Base-by-base conservation (phyloP, 92 coral and sea anemone genomes). In the Phenganax stokvisi region DNA sequence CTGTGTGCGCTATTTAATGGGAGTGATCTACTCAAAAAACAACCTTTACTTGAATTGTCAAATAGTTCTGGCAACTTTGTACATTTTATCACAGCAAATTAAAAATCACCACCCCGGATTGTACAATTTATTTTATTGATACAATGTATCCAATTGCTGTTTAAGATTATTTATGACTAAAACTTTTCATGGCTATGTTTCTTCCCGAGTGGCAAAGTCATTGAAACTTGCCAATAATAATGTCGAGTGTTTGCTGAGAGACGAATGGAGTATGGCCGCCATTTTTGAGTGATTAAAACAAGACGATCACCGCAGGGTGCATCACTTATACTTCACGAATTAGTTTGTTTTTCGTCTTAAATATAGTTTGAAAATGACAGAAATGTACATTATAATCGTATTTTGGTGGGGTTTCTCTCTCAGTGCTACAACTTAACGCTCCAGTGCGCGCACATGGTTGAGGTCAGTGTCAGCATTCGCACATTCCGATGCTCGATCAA, bases 261-360 rank as follows among this genome's bases (percentile, higher is more conserved):
- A 79, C 83, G 74, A 64, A 64, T 60, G 52, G 72, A 37, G n/a
- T 6, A 76, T 58, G 20, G 81, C 69, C 81, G 67, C 59, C 83
- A 63, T 16, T 69, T 79, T 57, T 79, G 83, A 79, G 83, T 79
- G 83, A 79, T 79, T 79, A 64, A 51, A 79, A 63, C 83, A 79
- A 77, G 83, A 60, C 83, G 47, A 47, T 8, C 83, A 8, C 83
- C 25, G 25, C 83, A 65, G 83, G 83, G 83, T 63, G 83, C 83
- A 54, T 55, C 61, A 59, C 15, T 51, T 79, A 62, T 15, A 53
- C 15, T 51, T 63, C 74, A 7, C 10, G 56, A 79, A 59, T 69
- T 44, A 16, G 59, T 31, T 9, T 65, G 81, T 76, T 76, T 76
- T 57, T 29, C 54, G 11, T 59, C 81, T 58, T 76, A 31, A 30